Conservation (phyloP, 2,113 vertebrate genomes). For the Menidia beryllina region DNA sequence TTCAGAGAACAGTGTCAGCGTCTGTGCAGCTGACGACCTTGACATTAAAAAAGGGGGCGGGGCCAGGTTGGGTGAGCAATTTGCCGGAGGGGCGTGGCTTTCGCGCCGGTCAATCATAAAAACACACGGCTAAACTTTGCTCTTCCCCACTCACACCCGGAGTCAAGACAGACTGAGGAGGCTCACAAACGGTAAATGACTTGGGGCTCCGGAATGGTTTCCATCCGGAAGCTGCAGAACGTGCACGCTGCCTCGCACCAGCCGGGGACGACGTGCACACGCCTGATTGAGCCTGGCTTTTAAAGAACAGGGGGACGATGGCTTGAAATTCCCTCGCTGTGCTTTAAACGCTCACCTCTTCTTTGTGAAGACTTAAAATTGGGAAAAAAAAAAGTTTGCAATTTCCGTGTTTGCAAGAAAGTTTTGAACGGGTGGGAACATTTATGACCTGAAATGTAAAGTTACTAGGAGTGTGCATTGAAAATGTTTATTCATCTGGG, state of each 20-base stretch:
- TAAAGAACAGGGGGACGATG: no score
- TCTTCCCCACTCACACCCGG: constrained; percentile 76
- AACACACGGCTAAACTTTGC: constrained; percentile 18
- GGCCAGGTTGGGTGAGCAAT: constrained; percentile 10
- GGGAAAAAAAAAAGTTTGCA: neutral
- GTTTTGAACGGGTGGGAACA: no score
- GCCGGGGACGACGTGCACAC: constrained; percentile 10
- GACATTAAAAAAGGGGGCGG: constrained; percentile 77
- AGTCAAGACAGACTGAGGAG: constrained; percentile 66
- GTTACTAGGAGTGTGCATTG: no score
- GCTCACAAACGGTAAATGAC: constrained; percentile 81
- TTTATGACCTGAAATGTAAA: no score
- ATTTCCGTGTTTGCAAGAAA: no score
- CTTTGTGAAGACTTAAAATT: neutral
- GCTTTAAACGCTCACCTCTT: neutral
- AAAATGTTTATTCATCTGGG: neutral
- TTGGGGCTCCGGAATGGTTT: neutral
- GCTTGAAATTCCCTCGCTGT: neutral
- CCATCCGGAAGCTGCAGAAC: neutral
- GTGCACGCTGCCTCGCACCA: constrained; percentile 13
- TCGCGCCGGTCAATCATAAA: constrained; percentile 67
- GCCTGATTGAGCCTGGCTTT: neutral
- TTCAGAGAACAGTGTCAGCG: neutral
- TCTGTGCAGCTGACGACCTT: constrained; percentile 70
- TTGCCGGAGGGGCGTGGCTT: constrained; percentile 64